These are phyloP conservation scores for Corbicula japonica DNA, from an alignment of 2,888 invertebrate genomes.

Conservation along the genomic window DNA sequence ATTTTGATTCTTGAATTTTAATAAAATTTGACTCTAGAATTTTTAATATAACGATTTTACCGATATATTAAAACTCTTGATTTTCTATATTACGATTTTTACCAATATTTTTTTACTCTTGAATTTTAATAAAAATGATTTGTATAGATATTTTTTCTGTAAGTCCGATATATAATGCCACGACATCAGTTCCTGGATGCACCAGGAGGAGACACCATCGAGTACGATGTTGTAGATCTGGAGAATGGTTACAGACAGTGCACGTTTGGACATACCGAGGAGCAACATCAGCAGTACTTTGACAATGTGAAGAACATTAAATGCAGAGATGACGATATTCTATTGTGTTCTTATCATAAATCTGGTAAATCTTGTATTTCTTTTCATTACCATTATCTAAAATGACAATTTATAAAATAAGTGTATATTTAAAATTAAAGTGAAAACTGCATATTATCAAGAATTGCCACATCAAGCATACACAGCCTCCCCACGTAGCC, in stretches of 20 bases:
- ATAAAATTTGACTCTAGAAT: no score
- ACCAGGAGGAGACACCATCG: conserved; percentile 29
- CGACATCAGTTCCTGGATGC: conserved; percentile 23
- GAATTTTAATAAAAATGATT: no score
- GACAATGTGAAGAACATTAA: conserved; percentile 20
- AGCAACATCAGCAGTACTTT: conserved; percentile 9
- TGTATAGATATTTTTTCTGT: no score
- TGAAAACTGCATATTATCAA: no score
- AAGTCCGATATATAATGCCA: conserved; percentile 4
- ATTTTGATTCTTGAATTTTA: no score
- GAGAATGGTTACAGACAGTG: conserved; percentile 11
- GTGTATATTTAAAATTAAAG: no score
- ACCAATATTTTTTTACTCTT: no score
- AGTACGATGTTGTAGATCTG: conserved; percentile 11
- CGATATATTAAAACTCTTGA: no score
- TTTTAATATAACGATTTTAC: no score
- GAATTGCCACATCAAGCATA: no score
- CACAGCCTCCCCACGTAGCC: no score
- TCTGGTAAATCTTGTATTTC: conserved; percentile 17
- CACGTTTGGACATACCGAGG: conserved; percentile 11
- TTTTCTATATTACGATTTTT: no score
- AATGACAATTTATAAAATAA: neutral
- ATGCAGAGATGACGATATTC: conserved; percentile 23
- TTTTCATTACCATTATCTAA: neutral
- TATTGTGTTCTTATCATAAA: conserved; percentile 33